A percentile compares a stretch with the other conserved stretches of the same genome.
Conservation (phyloP, 2,888 invertebrate species). For the Aporophyla nigra region DNA sequence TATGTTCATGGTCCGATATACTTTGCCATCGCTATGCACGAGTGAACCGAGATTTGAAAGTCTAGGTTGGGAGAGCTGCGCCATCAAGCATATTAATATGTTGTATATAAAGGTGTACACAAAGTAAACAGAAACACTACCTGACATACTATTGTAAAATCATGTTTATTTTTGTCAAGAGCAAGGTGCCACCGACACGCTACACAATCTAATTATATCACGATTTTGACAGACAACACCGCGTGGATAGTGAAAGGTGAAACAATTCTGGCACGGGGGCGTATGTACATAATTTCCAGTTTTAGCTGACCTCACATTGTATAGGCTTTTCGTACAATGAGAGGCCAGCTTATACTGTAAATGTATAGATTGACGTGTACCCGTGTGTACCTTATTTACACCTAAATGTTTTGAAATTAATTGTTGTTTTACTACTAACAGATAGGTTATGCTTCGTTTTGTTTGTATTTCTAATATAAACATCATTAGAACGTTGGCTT, state of each 20-base stretch:
- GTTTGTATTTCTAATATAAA: neutral
- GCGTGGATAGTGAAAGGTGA: constrained; percentile 44
- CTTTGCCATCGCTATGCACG: no score
- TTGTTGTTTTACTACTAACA: neutral
- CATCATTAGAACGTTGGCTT: neutral
- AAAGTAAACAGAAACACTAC: neutral
- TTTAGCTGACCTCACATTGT: no score
- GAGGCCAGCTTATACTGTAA: no score
- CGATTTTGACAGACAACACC: constrained; percentile 60
- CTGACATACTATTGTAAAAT: constrained; percentile 18
- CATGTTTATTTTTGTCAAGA: constrained; percentile 52
- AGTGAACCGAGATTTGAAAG: no score
- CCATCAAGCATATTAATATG: neutral
- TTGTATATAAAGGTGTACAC: neutral
- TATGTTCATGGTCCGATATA: no score
- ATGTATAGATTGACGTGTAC: no score
- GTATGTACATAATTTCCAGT: no score
- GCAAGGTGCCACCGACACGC: constrained; percentile 40
- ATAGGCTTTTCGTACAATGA: no score
- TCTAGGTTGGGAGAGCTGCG: no score
- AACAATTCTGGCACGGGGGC: constrained; percentile 37
- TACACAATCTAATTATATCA: constrained; percentile 57
- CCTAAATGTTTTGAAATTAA: constrained; percentile 7
- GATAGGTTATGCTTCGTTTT: no score
- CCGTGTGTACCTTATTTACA: constrained; percentile 4